Percentiles rank a stretch among this genome's conserved stretches.
These are phyloP conservation scores for Cebidichthys violaceus DNA, from an alignment of 2,113 vertebrate genomes.

Conservation along the genomic window DNA sequence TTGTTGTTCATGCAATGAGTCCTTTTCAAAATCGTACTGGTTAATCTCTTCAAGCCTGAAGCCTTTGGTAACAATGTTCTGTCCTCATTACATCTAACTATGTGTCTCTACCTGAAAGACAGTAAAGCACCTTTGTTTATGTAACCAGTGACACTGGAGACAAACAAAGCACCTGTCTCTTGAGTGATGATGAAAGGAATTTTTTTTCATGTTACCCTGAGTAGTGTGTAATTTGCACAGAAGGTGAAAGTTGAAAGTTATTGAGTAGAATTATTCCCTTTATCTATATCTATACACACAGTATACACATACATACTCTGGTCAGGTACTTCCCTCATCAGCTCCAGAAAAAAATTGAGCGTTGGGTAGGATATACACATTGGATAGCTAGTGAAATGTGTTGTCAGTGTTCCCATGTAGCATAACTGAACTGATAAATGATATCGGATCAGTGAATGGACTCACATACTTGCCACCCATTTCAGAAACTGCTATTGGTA, in stretches of 20 bases:
- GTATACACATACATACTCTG: too few species aligned
- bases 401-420: too few species aligned
- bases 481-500: not conserved
- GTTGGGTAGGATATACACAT: too few species aligned
- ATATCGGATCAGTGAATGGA: too few species aligned
- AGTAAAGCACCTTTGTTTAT: slow-evolving; percentile 22
- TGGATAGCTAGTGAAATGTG: too few species aligned
- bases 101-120: slow-evolving; percentile 41
- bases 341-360: too few species aligned
- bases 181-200: slow-evolving; percentile 42
- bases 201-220: slow-evolving; percentile 20
- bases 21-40: not conserved
- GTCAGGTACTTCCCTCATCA: too few species aligned
- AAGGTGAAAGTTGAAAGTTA: slow-evolving; percentile 45
- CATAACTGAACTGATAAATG: too few species aligned
- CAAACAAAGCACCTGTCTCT: slow-evolving; percentile 41
- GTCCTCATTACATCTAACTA: slow-evolving; percentile 44
- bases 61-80: slow-evolving; percentile 26
- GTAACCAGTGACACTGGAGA: slow-evolving; percentile 16
- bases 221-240: slow-evolving; percentile 14
- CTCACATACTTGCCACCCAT: too few species aligned
- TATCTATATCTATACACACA: too few species aligned
- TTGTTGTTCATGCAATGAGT: slow-evolving; percentile 18
- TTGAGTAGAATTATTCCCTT: slow-evolving; percentile 6
- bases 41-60: slow-evolving; percentile 37